Base-by-base conservation (phyloP, 2,888 invertebrate genomes). In the Saturnia pavonia region DNA sequence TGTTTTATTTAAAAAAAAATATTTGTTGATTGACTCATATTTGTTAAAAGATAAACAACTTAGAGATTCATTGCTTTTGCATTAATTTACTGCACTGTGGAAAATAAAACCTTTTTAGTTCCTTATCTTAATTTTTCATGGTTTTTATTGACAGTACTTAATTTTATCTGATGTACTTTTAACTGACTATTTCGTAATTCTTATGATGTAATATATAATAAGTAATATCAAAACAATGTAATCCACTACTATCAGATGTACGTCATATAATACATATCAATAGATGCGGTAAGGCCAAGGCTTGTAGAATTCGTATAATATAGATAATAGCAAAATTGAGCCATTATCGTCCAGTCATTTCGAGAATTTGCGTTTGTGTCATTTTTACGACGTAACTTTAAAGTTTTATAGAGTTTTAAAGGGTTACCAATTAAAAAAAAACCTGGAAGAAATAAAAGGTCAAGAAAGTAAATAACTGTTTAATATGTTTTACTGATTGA, bases 221-320 rank as follows among this genome's bases (percentile, higher is more conserved):
- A n/a, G 3, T 57, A 25, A 57, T 57, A 57, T 57, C 11, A 57
- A 57, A 9, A 12, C 25, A 9, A 57, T 11, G 25, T 57, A 57
- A 14, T 57, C 25, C 57, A 11, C 22, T 57, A 57, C 22, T 57
- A 57, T 57, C 25, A 0, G 25, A 3, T 57, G 11, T 25, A 25
- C 25, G 57, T 57, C 25, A 25, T 57, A n/a, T n/a, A n/a, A n/a
- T n/a, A n/a, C 57, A 25, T 57, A 57, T 12, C 9, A 25, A 57
- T 57, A 57, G 25, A 57, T 57, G 11, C 12, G 25, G 25, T 57
- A 57, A 57, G 63, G 63, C 63, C 63, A 63, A 63, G 63, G 63
- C 40, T 63, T 22, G 12, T 8, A 25, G 25, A 0, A 25, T 25
- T 9, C 57, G 57, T 57, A 25, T 57, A 25, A n/a, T n/a, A 9